Base-by-base conservation (phyloP, 2,113 vertebrate genomes). In the Athene noctua region DNA sequence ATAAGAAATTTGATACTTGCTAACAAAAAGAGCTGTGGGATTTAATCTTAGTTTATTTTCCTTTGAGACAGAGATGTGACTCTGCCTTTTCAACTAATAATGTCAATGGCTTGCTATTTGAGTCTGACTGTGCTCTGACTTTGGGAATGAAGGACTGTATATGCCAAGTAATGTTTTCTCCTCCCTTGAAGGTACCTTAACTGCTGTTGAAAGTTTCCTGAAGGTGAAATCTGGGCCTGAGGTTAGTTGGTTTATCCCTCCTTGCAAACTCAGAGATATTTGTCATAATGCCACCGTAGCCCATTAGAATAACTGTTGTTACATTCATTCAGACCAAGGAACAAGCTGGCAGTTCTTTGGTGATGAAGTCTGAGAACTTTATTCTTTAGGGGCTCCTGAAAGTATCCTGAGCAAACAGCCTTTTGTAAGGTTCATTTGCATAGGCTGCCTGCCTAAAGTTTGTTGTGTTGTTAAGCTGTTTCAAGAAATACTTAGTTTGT, bases 141-240 rank as follows among this genome's bases (percentile, higher is more conserved):
- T 73, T 84, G 47, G 49, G 84, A 44, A 34, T 13, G 38, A 14
- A 59, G 57, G 27, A 61, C 12, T 70, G 13, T 10, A 4, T 38
- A 9, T 78, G 49, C 44, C 66, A 75, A 59, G 52, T 79, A 30
- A 59, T 40, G 5, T 79, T 95, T 92, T 91, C 77, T 81, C 16
- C 61, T 63, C 27, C 70, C 17, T 95, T 87, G 71, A 81, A 98
- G 99, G 99, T 71, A 99, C 98, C 26, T 96, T 99, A 96, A 99
- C 99, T 75, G 97, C 99, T 52, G 97, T 99, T 26, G 99, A 99
- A 98, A 99, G 99, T 93, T 99, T 99, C 97, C 96, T 99, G 96
- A 98, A 97, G 0, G 18, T 99, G 77, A 96, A 98, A 34, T 46
- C 96, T 66, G 99, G 99, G 84, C 97, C 99, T 83, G 98, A 99